Conservation (phyloP, 64 coral and sea anemone species). For the Stichodactyla helianthus region DNA sequence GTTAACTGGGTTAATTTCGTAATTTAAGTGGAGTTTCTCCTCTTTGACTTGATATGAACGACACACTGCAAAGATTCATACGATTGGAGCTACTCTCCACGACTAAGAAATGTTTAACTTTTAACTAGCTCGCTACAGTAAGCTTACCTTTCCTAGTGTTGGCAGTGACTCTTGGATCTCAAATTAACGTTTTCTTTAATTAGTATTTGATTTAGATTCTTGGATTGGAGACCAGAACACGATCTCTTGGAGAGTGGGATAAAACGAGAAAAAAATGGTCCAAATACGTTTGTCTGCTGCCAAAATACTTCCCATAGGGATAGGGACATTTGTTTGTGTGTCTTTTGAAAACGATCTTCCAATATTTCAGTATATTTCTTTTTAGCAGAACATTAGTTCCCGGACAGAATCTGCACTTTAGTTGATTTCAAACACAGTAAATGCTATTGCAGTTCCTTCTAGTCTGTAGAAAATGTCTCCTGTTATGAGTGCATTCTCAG, state of each 20-base stretch:
- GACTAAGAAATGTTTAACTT: neutral
- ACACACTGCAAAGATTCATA: neutral
- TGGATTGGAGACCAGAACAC: neutral
- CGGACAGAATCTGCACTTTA: constrained; percentile 57
- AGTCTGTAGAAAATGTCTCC: constrained; percentile 39
- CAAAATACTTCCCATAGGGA: constrained; percentile 60
- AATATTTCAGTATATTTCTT: constrained; percentile 6
- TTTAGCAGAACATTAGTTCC: constrained; percentile 52
- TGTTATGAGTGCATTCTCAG: constrained; percentile 28
- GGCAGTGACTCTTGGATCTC: neutral
- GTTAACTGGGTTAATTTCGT: neutral
- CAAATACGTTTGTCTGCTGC: constrained; percentile 51
- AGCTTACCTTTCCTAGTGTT: neutral
- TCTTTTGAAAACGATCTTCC: constrained; percentile 41
- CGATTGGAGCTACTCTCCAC: neutral
- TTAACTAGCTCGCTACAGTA: neutral
- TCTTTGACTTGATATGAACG: neutral
- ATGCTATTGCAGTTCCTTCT: constrained; percentile 35
- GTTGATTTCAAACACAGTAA: constrained; percentile 34
- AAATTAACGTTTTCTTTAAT: neutral
- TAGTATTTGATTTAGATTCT: neutral
- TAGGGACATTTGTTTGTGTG: constrained; percentile 63
- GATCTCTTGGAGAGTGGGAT: constrained; percentile 49
- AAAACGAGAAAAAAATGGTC: constrained; percentile 62
- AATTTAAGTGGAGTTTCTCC: neutral